Evolutionary conservation across 2,797 vertebrate species (phyloP), one percentile per base, ranked within the genome.

Genomic region (Ataeniobius toweri): DNA sequence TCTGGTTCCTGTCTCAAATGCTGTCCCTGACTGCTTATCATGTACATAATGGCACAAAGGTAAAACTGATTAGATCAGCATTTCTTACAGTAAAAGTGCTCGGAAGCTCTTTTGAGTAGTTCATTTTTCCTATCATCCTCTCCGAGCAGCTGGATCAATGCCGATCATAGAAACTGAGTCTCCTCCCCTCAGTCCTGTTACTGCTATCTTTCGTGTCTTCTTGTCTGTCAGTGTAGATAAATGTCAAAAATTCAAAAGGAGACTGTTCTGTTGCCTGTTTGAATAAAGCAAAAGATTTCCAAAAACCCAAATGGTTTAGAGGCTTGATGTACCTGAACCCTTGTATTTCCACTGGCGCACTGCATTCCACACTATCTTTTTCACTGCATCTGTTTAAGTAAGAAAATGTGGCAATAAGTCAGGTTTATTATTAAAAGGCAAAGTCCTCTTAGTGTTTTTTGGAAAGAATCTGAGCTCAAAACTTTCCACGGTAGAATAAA

Each of bases 21-120:
- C 63, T 24, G 36, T 67, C 73, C 48, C 71, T 39, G 72, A 55
- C 81, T 76, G 77, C 55, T 81, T 83, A 67, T 75, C 70, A 84
- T 72, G 50, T 61, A 76, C 75, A 85, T 74, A 83, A 81, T 80
- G 80, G 56, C 77, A 75, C 59, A 75, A 82, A 80, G 79, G 78
- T 83, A 80, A 82, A 86, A 67, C 51, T 76, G 82, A 82, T 85
- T 79, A 68, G 76, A 88, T 85, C 87, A 79, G 75, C 53, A 12
- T 41, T 73, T 50, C 26, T 53, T 36, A 46, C 68, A 75, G 65
- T 58, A 72, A 88, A 74, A 74, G 75, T n/a, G 58, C 73, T 73
- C 10, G 18, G 81, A 84, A 85, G 76, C 84, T 83, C 85, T 75
- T 78, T 71, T 75, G 73, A 82, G 71, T 61, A 9, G 31, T 72